Evolutionary conservation across 2,113 vertebrate species (phyloP), one percentile per base, ranked within the genome.

Genomic region (Takifugu flavidus): DNA sequence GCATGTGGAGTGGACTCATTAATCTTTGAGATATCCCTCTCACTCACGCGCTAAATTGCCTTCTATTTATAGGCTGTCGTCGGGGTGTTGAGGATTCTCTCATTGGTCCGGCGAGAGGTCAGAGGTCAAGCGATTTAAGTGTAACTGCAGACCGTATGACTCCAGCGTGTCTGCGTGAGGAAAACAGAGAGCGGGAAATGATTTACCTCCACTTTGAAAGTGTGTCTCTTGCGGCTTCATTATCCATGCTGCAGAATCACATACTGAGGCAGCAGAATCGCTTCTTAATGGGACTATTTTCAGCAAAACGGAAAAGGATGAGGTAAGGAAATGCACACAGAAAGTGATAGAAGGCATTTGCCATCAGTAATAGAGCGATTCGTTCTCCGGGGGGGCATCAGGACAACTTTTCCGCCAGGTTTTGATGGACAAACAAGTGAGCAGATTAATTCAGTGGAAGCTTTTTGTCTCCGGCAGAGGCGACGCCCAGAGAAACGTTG

Each of bases 161-260:
- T 82, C 55, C 47, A 39, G 34, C 34, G 25, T 28, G 64, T 13
- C n/a, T 25, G 25, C 2, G 43, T 12, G 49, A 2, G 4, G n/a
- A 25, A 54, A 34, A 28, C 11, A 49, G n/a, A 55, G 60, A 53
- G 59, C 45, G 49, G 45, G 67, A 71, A 65, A 80, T 82, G 71
- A 86, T 82, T 79, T 80, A 86, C 80, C 74, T 80, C 50, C 4
- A 45, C 65, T 74, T 60, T 76, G 77, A 80, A 72, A 73, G 62
- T 62, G 56, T 51, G 71, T 83, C 82, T 82, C 85, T 70, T 51
- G 82, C 53, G 85, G 83, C 83, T 87, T 89, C 85, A 89, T 89
- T 89, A 89, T 81, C 87, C 61, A 56, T 66, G 66, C 62, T 68
- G 66, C 72, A 79, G 75, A 78, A 82, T 74, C 70, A 62, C 67